Conservation (phyloP, 2,797 vertebrate genomes). For the Rallus crepitans region DNA sequence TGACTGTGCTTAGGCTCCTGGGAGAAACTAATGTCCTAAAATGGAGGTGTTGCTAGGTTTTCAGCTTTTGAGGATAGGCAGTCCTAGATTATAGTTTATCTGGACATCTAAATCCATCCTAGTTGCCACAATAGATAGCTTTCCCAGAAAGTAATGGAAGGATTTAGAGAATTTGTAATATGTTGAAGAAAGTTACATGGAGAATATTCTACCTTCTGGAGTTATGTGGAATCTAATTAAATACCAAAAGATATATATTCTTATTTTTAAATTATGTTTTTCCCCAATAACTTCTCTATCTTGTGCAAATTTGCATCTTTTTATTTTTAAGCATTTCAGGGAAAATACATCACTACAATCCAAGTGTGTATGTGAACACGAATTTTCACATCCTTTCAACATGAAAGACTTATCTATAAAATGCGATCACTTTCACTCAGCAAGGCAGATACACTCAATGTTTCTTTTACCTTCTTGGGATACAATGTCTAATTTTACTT, state of each 20-base stretch:
- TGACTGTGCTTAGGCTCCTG: neutral
- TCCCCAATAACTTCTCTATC: neutral
- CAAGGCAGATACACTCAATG: neutral
- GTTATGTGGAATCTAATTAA: constrained; percentile 13
- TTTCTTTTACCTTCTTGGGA: constrained; percentile 24
- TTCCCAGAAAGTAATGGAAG: neutral
- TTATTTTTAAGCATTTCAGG: constrained; percentile 11
- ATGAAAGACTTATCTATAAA: constrained; percentile 25
- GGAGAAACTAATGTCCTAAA: neutral
- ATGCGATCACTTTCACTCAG: constrained; percentile 23
- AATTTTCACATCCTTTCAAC: constrained; percentile 23
- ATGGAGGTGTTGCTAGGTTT: neutral
- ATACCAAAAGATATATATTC: neutral
- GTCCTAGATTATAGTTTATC: neutral
- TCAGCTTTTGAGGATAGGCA: neutral
- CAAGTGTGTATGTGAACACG: neutral
- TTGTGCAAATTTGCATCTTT: neutral
- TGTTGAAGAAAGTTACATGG: neutral
- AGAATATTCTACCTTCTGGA: neutral
- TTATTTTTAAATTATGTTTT: neutral
- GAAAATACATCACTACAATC: neutral
- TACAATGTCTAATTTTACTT: neutral
- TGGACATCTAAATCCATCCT: constrained; percentile 16
- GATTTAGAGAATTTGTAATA: neutral
- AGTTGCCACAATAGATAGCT: neutral